Base-by-base conservation (phyloP, 2,888 invertebrate genomes). In the Tetrapedia diversipes region DNA sequence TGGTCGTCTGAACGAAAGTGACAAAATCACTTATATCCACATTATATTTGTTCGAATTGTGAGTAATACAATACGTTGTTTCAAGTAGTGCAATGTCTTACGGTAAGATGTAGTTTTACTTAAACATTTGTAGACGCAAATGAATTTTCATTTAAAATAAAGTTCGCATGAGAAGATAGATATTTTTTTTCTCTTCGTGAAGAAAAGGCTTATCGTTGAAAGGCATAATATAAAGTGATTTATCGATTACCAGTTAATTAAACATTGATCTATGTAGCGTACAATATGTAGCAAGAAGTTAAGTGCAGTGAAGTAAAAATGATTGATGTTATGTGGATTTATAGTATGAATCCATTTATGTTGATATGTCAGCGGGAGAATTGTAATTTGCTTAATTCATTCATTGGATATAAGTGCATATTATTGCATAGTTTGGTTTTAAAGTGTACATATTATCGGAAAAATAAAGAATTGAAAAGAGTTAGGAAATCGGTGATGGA, bases 21-120 rank as follows among this genome's bases (percentile, higher is more conserved):
- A 41, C 16, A 7, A 41, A 41, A 47, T 47, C 24, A 19, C 3
- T 24, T 22, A 47, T 4, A 4, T 24, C 11, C 22, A 24, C 16
- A 24, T 24, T 47, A 22, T 47, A 22, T n/a, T n/a, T n/a, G n/a
- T n/a, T n/a, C n/a, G n/a, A n/a, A n/a, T n/a, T n/a, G n/a, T n/a
- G 24, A 59, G 16, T n/a, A 16, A 59, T 59, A 10, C 41, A n/a
- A 19, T 27, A n/a, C 56, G 11, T 57, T 24, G 34, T 39, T 47
- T 11, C n/a, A 24, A 11, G 47, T 24, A 47, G 19, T 24, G 22
- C 24, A 37, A 57, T 27, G 10, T 4, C 39, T 24, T 57, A 39
- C 24, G 11, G 24, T 34, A 4, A 16, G 19, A 16, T n/a, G 16
- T 51, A 51, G 27, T 49, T 16, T 51, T 51, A 27, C 11, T n/a